Base-by-base conservation (phyloP, 2,113 vertebrate genomes). In the Myrmophylax atrothorax region DNA sequence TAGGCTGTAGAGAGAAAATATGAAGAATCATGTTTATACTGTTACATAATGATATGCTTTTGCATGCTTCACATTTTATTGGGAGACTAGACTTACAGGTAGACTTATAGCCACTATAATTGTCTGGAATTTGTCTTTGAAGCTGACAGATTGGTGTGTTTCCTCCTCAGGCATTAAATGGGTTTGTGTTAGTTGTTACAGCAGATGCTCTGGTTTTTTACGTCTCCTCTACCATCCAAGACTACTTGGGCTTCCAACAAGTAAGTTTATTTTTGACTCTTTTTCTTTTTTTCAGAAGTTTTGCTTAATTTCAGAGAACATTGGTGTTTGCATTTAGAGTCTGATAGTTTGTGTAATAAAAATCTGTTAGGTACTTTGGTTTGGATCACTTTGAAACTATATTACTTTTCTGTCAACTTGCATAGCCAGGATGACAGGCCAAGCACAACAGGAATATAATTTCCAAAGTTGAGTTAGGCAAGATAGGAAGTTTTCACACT, bases 171-270 rank as follows among this genome's bases (percentile, higher is more conserved):
- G 98, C 98, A 55, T 96, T 99, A 78, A 98, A 98, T 97, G 98
- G 98, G 63, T 99, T 99, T 91, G 98, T 99, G 9, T 85, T 99
- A 89, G 98, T 98, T 84, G 98, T 99, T 86, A 98, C 98, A 3
- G 96, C 97, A 16, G 98, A 98, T 84, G 98, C 98, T 44, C 94
- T 98, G 70, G 98, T 99, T 75, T 99, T 99, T 94, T 99, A 98
- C 3, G 97, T 97, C 29, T 99, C 98, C 49, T 98, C 98, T 19
- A 98, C 98, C 55, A 98, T 99, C 79, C 98, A 99, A 89, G 98
- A 99, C 92, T 98, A 99, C 90, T 96, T 99, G 69, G 98, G 98
- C 9, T 99, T 98, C 97, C 98, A 99, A 92, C 98, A 99, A 94
- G 98, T 98, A 97, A 97, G 87, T 87, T 64, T 24, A 9, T 74